Conservation (phyloP, 2,888 invertebrate genomes). For the Rotaria socialis region DNA sequence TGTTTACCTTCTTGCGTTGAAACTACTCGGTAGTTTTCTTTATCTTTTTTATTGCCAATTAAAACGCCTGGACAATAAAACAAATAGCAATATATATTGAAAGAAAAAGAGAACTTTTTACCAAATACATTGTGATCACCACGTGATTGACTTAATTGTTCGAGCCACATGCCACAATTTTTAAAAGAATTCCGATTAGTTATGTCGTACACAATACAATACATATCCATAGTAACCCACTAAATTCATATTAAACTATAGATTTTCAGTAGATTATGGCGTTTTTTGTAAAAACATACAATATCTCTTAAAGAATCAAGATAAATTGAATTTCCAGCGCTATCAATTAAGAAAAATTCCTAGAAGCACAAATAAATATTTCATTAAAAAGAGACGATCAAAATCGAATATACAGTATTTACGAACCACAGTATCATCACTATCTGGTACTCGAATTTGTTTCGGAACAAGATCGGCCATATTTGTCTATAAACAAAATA, state of each 20-base stretch:
- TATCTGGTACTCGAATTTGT: slow-evolving; percentile 46
- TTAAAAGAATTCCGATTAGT: slow-evolving; percentile 44
- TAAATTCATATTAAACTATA: background rate
- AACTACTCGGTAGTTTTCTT: slow-evolving; percentile 21
- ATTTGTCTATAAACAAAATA: slow-evolving; percentile 33
- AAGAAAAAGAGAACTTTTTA: background rate
- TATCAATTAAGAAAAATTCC: slow-evolving; percentile 43
- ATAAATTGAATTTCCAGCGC: slow-evolving; percentile 43
- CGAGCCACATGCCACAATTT: slow-evolving; percentile 25
- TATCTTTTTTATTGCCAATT: slow-evolving; percentile 43
- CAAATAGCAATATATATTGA: background rate
- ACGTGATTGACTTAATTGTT: slow-evolving; percentile 19
- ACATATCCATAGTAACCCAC: slow-evolving; percentile 45
- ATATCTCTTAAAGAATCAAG: slow-evolving; percentile 43
- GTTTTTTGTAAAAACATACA: background rate
- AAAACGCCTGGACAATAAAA: background rate
- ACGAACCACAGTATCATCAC: slow-evolving; percentile 40
- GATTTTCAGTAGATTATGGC: background rate
- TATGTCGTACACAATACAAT: slow-evolving; percentile 42
- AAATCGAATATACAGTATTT: background rate
- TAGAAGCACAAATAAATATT: background rate
- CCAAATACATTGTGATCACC: slow-evolving; percentile 36
- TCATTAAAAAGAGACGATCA: background rate
- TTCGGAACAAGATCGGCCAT: slow-evolving; percentile 44
- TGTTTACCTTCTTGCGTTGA: slow-evolving; percentile 38